These are phyloP conservation scores for Anguilla megastoma DNA, from an alignment of 2,797 vertebrate species.

Conservation along the genomic window DNA sequence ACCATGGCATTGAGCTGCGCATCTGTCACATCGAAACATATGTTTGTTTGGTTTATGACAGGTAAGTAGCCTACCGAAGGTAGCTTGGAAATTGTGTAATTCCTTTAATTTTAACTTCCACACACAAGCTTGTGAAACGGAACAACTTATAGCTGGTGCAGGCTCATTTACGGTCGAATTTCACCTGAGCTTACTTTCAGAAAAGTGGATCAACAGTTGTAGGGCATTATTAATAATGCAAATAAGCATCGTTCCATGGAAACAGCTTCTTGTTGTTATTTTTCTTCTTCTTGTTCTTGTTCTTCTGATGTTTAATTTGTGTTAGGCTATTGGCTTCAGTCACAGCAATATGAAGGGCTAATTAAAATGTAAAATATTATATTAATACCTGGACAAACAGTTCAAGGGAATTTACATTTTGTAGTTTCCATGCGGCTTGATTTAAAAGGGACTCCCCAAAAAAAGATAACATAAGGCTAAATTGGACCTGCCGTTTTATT, in stretches of 20 bases:
- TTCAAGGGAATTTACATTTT: no score
- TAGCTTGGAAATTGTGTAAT: not conserved
- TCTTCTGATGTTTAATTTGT: no score
- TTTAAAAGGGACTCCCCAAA: no score
- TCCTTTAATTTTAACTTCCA: not conserved
- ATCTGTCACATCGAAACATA: not conserved
- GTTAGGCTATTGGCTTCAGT: no score
- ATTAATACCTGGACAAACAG: not conserved
- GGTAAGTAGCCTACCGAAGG: not conserved
- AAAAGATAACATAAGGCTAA: not conserved
- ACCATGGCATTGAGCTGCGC: not conserved
- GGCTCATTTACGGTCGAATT: not conserved
- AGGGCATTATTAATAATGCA: not conserved
- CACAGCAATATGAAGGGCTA: no score
- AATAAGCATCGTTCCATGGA: not conserved
- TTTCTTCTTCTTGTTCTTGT: not conserved
- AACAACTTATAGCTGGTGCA: not conserved
- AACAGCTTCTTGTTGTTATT: not conserved
- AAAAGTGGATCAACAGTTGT: not conserved
- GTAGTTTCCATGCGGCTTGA: no score
- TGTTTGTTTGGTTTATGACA: conserved; percentile 6
- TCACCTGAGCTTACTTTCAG: not conserved
- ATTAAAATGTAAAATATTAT: not conserved
- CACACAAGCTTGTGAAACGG: not conserved
- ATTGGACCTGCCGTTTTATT: not conserved